phyloP scores from a whole-genome alignment of 2,113 vertebrate genomes.

The Isichthys henryi region DNA sequence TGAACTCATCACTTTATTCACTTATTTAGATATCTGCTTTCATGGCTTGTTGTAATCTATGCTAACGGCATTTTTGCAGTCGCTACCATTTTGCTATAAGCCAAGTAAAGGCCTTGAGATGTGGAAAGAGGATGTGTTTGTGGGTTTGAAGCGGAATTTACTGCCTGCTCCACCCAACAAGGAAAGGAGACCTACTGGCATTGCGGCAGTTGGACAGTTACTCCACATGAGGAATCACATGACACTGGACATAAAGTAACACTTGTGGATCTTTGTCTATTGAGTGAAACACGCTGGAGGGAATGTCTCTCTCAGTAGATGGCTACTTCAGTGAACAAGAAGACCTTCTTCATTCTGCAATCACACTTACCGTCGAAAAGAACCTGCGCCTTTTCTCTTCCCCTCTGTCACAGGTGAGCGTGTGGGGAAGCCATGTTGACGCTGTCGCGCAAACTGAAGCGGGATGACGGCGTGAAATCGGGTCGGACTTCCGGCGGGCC shows the following conservation, averaged over 20 bases:
- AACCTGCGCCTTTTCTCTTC: neutral
- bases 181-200: neutral
- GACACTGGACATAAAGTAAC: neutral
- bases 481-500: conserved; percentile 61
- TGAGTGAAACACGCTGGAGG: neutral
- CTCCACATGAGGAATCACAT: neutral
- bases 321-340: neutral
- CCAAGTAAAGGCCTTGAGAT: neutral
- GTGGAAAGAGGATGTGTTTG: neutral
- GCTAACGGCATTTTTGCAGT: neutral
- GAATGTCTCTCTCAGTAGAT: too few relatives aligned
- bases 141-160: neutral
- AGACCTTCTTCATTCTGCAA: neutral
- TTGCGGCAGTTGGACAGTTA: neutral
- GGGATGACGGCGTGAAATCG: conserved; percentile 81
- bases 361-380: neutral
- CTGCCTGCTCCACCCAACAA: neutral
- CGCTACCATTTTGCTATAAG: neutral
- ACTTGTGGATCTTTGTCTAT: neutral
- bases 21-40: neutral
- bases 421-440: conserved; percentile 79
- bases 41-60: neutral
- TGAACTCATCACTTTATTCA: neutral
- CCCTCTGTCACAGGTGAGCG: conserved; percentile 7
- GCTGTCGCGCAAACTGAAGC: conserved; percentile 88